Evolutionary conservation across 2,888 invertebrate species (phyloP).

Genomic region (Julus scanicus): DNA sequence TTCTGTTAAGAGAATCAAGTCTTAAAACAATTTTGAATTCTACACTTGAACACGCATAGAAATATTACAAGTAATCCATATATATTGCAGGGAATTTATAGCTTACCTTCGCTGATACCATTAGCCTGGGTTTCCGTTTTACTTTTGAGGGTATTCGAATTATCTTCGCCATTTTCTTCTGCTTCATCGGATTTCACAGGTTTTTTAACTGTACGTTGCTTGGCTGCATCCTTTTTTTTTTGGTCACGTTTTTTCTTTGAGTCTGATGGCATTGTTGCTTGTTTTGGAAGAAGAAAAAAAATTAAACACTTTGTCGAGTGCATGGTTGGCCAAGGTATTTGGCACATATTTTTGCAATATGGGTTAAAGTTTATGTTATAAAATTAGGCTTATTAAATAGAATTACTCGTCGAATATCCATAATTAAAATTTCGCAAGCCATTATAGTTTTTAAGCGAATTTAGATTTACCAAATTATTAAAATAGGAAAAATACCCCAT

Average conservation of each 20-base stretch:
- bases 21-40: no score
- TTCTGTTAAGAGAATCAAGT: no score
- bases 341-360: no score
- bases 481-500: no score
- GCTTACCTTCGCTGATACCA: slow-evolving; percentile 64
- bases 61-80: not conserved
- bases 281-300: not conserved
- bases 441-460: no score
- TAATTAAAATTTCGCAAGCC: no score
- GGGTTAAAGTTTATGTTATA: no score
- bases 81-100: not conserved
- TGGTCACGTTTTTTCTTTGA: slow-evolving; percentile 97
- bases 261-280: slow-evolving; percentile 90
- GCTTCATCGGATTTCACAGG: slow-evolving; percentile 64
- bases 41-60: no score
- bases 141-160: slow-evolving; percentile 58
- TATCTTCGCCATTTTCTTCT: slow-evolving; percentile 61
- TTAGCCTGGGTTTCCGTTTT: slow-evolving; percentile 74
- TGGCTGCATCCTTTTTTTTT: slow-evolving; percentile 95
- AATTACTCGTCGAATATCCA: no score
- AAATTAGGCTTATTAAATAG: no score
- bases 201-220: slow-evolving; percentile 69
- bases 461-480: no score
- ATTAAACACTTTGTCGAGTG: not conserved
- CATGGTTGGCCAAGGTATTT: not conserved